Evolutionary conservation across 2,113 vertebrate genomes (phyloP).

Genomic region (Trochalopteron elliotii): DNA sequence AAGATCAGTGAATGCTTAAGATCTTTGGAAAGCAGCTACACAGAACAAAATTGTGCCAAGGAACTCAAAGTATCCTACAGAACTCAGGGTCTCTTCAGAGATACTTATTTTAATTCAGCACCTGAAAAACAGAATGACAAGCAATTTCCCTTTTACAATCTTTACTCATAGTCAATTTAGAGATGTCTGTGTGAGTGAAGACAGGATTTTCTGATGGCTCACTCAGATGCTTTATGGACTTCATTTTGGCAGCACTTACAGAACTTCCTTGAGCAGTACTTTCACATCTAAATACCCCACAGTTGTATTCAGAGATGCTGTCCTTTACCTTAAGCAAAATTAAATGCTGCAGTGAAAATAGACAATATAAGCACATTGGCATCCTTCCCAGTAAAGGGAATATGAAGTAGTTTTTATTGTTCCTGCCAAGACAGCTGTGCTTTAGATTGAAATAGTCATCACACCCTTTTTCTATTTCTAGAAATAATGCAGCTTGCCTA

Average conservation of each 20-base stretch:
- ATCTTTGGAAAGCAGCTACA: neutral
- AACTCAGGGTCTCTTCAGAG: neutral
- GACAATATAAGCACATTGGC: constrained; percentile 24
- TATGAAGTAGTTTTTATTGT: constrained; percentile 41
- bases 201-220: constrained; percentile 45
- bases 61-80: neutral
- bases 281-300: constrained; percentile 49
- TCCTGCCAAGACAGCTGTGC: constrained; percentile 26
- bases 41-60: neutral
- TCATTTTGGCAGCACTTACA: constrained; percentile 58
- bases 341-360: constrained; percentile 40
- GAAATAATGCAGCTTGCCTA: constrained; percentile 49
- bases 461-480: constrained; percentile 46
- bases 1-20: neutral
- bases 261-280: constrained; percentile 50
- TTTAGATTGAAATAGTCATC: constrained; percentile 37
- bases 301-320: constrained; percentile 18
- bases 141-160: constrained; percentile 38
- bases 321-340: constrained; percentile 64
- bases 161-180: constrained; percentile 43
- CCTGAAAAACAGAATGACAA: neutral
- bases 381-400: constrained; percentile 36
- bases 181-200: constrained; percentile 34
- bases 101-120: neutral
- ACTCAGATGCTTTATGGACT: constrained; percentile 53